These are phyloP conservation scores for Drosophila sp. DNA, from an alignment of 1,140 invertebrate genomes.

Conservation along the genomic window DNA sequence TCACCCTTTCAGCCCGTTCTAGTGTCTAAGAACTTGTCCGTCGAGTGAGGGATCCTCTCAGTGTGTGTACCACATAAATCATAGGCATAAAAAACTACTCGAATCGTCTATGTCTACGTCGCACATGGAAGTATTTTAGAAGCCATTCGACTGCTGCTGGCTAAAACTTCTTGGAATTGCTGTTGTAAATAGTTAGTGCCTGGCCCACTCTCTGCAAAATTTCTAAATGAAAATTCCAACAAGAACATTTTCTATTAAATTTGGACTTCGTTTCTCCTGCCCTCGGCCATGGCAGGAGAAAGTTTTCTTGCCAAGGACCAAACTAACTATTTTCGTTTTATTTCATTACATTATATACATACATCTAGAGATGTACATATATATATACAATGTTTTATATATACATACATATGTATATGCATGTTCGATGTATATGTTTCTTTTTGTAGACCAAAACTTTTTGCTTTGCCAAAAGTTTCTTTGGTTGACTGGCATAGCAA, in stretches of 20 bases:
- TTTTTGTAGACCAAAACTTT: constrained; percentile 68
- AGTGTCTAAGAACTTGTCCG: constrained; percentile 15
- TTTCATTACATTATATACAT: constrained; percentile 60
- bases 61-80: constrained; percentile 39
- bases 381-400: not conserved
- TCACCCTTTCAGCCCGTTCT: not conserved
- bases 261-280: constrained; percentile 59
- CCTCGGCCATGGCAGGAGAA: constrained; percentile 60
- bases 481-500: constrained; percentile 26
- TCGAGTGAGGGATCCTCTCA: constrained; percentile 23
- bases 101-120: constrained; percentile 29
- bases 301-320: constrained; percentile 74
- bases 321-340: constrained; percentile 54
- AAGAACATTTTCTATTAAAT: constrained; percentile 82
- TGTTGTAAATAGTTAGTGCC: constrained; percentile 64
- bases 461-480: constrained; percentile 73
- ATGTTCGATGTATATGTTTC: constrained; percentile 45
- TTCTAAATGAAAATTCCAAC: constrained; percentile 81
- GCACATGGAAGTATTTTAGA: constrained; percentile 46
- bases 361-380: not conserved
- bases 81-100: constrained; percentile 54
- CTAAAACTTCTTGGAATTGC: constrained; percentile 78
- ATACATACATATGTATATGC: constrained; percentile 21
- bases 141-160: constrained; percentile 39
- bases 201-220: constrained; percentile 54